Conservation (phyloP, 1,140 invertebrate genomes). For the Harlomillsia oculata region DNA sequence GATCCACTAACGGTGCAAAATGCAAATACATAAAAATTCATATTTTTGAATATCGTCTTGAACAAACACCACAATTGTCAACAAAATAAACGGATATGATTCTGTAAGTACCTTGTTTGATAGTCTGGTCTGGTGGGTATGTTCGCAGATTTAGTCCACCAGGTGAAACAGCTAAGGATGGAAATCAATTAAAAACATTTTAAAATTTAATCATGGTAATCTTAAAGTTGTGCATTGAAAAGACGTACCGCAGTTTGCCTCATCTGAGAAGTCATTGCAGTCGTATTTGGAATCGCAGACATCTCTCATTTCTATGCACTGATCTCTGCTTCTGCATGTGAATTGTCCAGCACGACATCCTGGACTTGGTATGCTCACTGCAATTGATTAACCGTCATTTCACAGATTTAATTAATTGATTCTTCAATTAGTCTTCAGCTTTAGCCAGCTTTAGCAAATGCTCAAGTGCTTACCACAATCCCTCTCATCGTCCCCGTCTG, state of each 20-base stretch:
- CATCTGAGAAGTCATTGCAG: slow-evolving; percentile 83
- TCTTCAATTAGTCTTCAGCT: slow-evolving; percentile 2
- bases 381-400: slow-evolving; percentile 1
- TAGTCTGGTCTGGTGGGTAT: slow-evolving; percentile 61
- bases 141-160: slow-evolving; percentile 54
- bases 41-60: no score
- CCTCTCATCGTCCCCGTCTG: slow-evolving; percentile 61
- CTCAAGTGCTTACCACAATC: slow-evolving; percentile 49
- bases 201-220: slow-evolving; percentile 7
- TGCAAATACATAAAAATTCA: no score
- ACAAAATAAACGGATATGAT: neutral
- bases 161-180: slow-evolving; percentile 35
- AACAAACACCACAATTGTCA: neutral
- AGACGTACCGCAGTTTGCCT: slow-evolving; percentile 59
- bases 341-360: slow-evolving; percentile 46
- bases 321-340: slow-evolving; percentile 49
- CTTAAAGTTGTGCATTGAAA: slow-evolving; percentile 1
- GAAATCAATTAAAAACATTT: slow-evolving; percentile 1
- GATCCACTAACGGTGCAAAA: no score
- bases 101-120: slow-evolving; percentile 69
- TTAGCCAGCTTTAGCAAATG: neutral
- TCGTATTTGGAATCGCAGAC: slow-evolving; percentile 58
- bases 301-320: slow-evolving; percentile 47
- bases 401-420: slow-evolving; percentile 1
- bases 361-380: neutral